Percentiles rank a stretch among this genome's conserved stretches.
Conservation (phyloP, 2,797 vertebrate species). For the Eulemur rubriventer region DNA sequence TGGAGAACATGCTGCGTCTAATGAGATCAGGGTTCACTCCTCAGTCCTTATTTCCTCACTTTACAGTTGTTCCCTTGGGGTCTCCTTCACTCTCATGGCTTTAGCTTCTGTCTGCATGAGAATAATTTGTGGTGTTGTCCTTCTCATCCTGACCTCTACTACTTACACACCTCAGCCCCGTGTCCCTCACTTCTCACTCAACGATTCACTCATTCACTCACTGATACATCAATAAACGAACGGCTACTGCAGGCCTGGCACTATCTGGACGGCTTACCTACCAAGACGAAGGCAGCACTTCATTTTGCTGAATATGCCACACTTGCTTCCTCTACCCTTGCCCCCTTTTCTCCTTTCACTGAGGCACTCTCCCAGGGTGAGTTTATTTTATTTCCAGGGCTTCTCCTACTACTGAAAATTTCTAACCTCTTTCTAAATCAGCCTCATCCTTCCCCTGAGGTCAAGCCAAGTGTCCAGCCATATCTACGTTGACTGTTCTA, state of each 20-base stretch:
- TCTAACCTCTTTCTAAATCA: neutral
- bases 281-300: neutral
- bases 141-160: constrained; percentile 23
- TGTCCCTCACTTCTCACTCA: neutral
- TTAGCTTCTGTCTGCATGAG: neutral
- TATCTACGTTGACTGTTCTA: no score
- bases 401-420: neutral
- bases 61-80: neutral
- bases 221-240: neutral
- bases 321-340: neutral
- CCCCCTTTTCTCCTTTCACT: neutral
- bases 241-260: neutral
- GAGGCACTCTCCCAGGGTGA: neutral
- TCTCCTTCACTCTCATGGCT: neutral
- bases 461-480: neutral
- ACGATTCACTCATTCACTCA: neutral
- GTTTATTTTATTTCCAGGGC: neutral
- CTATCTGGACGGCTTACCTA: neutral
- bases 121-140: neutral
- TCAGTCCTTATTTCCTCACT: constrained; percentile 8
- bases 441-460: neutral
- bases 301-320: neutral
- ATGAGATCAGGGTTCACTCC: constrained; percentile 50
- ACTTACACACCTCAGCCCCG: neutral
- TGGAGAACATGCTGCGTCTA: neutral